Percentiles rank a stretch among this genome's conserved stretches.
These are phyloP conservation scores for Lathamus discolor DNA, from an alignment of 2,113 vertebrate species.

Conservation along the genomic window DNA sequence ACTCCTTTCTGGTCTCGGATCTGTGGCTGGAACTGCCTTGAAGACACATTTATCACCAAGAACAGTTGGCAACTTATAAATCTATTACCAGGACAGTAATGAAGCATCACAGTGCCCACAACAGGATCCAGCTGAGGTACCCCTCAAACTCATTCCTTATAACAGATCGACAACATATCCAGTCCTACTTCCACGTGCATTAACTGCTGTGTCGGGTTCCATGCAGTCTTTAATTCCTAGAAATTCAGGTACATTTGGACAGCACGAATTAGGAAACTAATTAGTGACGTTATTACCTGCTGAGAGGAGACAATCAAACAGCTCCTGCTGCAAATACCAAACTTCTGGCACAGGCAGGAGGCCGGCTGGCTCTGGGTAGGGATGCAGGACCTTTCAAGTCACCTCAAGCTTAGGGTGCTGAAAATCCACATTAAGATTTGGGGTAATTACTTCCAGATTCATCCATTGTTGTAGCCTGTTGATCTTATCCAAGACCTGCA, in stretches of 20 bases:
- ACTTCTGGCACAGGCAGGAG: background rate
- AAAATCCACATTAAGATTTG: background rate
- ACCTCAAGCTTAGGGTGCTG: background rate
- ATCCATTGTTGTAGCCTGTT: background rate
- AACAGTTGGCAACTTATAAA: background rate
- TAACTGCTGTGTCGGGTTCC: background rate
- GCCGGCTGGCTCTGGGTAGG: background rate
- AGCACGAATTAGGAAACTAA: background rate
- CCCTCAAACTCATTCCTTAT: background rate
- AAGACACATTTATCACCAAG: background rate
- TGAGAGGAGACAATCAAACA: background rate
- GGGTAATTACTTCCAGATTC: background rate
- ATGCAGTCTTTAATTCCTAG: background rate
- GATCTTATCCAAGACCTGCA: background rate
- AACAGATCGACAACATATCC: background rate
- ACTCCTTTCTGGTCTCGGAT: background rate
- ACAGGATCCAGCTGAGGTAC: background rate
- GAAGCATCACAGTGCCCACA: background rate
- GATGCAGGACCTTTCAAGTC: background rate
- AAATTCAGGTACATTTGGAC: conserved; percentile 5
- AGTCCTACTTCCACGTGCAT: background rate
- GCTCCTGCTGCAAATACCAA: background rate
- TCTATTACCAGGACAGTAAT: background rate
- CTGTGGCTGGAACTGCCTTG: background rate
- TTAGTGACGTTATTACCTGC: background rate